phyloP scores from a whole-genome alignment of 2,888 invertebrate genomes.

The Pasiphila rectangulata region DNA sequence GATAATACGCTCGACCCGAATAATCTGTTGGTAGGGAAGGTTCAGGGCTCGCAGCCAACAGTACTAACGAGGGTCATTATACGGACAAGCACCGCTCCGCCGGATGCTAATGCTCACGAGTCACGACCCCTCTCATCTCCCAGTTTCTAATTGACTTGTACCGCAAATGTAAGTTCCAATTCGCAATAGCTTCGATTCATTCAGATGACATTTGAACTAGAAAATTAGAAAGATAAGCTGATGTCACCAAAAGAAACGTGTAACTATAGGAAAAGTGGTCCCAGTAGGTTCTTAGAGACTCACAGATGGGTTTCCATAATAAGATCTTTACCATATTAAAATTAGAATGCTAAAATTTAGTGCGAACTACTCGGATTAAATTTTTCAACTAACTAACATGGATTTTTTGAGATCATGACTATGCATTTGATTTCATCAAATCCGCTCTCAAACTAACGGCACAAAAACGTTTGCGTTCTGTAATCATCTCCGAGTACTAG shows the following conservation, averaged over 20 bases:
- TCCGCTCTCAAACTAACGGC: neutral
- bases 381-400: too few relatives aligned
- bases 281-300: too few relatives aligned
- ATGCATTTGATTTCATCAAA: neutral
- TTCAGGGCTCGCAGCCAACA: slow-evolving; percentile 43
- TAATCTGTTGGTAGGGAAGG: slow-evolving; percentile 17
- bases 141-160: slow-evolving; percentile 33
- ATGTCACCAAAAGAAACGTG: too few relatives aligned
- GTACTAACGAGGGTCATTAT: slow-evolving; percentile 60
- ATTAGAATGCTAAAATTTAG: too few relatives aligned
- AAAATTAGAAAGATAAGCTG: too few relatives aligned
- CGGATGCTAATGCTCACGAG: slow-evolving; percentile 42
- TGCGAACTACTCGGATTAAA: too few relatives aligned
- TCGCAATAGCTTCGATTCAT: slow-evolving; percentile 17
- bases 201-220: too few relatives aligned
- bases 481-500: slow-evolving; percentile 1
- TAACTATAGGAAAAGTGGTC: too few relatives aligned
- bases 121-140: slow-evolving; percentile 34
- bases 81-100: slow-evolving; percentile 49
- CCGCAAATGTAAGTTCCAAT: slow-evolving; percentile 21
- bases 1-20: slow-evolving; percentile 9
- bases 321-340: too few relatives aligned
- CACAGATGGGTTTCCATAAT: too few relatives aligned
- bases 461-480: neutral
- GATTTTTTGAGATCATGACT: too few relatives aligned